Base-by-base conservation (phyloP, 30 jellyfish, hydroid and myxozoan species). In the Cassiopea xamachana region DNA sequence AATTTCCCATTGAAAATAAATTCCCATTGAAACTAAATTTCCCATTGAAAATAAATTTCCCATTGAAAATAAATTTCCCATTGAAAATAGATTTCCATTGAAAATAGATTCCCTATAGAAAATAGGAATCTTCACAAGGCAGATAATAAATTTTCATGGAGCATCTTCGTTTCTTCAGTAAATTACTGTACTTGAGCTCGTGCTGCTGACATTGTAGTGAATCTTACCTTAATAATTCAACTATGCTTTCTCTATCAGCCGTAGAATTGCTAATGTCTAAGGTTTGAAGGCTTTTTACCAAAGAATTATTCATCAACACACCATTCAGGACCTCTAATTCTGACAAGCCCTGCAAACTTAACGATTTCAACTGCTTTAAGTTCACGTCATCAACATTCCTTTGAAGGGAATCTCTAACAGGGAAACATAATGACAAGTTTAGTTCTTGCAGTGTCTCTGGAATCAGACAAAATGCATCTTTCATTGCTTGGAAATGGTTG, bases 381-480 rank as follows among this genome's bases (percentile, higher is more conserved):
- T 43, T 12, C 44, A 80, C 15, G 2, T 71, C 80, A 16, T 71
- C 80, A 19, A 55, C 64, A 10, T 10, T 55, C 10, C 27, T 71
- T 71, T 19, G n/a, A 17, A 8, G 5, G n/a, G 15, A 2, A 2
- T 19, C 51, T 16, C 50, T 49, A 48, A 2, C 67, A 5, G 46
- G 59, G 64, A 84, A 84, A 19, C 85, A 84, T 69, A 48, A 73
- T 19, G 92, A 69, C 60, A 84, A 47, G n/a, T 71, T 39, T 7
- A 84, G 77, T 14, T 46, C 64, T 27, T 68, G 47, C 48, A 84
- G 59, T 10, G 61, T 46, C 4, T n/a, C 39, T 16, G 92, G 92
- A 16, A 84, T 68, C 69, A 78, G 55, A 7, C n/a, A 7, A 46
- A 84, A 72, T 15, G 71, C 8, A 13, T 71, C 3, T 47, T 43